Conservation (phyloP, 2,797 vertebrate species). For the Sebastes minor region DNA sequence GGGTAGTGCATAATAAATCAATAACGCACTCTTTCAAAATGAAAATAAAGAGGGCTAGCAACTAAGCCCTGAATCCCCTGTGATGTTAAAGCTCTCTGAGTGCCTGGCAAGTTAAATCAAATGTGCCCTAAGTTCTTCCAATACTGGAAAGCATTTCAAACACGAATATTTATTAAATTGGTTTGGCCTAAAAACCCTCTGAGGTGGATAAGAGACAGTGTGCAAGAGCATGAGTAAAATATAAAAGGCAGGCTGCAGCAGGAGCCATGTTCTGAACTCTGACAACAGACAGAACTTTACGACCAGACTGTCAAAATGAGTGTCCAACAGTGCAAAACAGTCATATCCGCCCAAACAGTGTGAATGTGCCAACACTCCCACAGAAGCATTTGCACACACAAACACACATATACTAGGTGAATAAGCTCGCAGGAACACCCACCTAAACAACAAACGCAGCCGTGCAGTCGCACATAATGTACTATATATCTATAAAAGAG, state of each 20-base stretch:
- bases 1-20: conserved; percentile 66
- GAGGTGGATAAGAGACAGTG: conserved; percentile 57
- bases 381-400: not conserved
- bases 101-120: conserved; percentile 64
- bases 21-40: conserved; percentile 69
- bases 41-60: conserved; percentile 61
- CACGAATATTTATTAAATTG: conserved; percentile 67
- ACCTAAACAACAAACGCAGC: conserved; percentile 17
- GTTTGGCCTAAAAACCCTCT: conserved; percentile 56
- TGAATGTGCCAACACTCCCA: conserved; percentile 47
- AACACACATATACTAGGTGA: conserved; percentile 5
- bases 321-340: conserved; percentile 47
- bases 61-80: conserved; percentile 60
- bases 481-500: conserved; percentile 1
- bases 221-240: conserved; percentile 48
- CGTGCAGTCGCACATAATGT: conserved; percentile 4
- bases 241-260: conserved; percentile 40
- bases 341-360: conserved; percentile 47
- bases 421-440: conserved; percentile 20
- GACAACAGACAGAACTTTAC: conserved; percentile 65
- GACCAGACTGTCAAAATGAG: conserved; percentile 64
- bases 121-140: conserved; percentile 52
- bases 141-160: conserved; percentile 64
- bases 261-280: conserved; percentile 62
- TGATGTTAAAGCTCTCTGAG: conserved; percentile 59